Evolutionary conservation across 2,113 vertebrate genomes (phyloP).

Genomic region (Hoplias malabaricus): DNA sequence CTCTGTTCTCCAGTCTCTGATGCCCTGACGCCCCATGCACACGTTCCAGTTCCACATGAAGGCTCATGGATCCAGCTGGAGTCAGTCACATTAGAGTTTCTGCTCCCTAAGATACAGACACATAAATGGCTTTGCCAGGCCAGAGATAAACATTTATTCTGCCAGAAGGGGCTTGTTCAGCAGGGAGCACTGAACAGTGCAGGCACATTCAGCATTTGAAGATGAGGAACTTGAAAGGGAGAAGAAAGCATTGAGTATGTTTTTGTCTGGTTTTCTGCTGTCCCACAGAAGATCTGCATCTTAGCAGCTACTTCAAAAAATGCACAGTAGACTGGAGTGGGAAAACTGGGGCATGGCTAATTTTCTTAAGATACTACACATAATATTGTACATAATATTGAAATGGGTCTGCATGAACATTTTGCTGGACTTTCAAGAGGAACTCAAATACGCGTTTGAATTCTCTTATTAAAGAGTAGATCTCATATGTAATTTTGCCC

Average conservation of each 20-base stretch:
- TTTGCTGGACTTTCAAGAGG: background rate
- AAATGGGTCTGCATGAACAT: background rate
- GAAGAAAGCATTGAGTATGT: background rate
- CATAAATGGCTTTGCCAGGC: slow-evolving; percentile 54
- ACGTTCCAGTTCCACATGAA: slow-evolving; percentile 34
- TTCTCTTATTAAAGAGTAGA: background rate
- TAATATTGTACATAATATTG: slow-evolving; percentile 14
- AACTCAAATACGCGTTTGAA: background rate
- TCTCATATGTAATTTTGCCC: slow-evolving; percentile 10
- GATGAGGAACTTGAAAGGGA: background rate
- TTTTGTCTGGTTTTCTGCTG: background rate
- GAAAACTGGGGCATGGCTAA: background rate
- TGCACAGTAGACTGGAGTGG: background rate
- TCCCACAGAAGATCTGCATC: background rate
- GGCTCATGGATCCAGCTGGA: slow-evolving; percentile 53
- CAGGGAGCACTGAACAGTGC: slow-evolving; percentile 12
- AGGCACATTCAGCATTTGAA: background rate
- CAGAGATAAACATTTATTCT: slow-evolving; percentile 70
- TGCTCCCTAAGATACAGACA: slow-evolving; percentile 42
- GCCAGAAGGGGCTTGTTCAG: slow-evolving; percentile 51
- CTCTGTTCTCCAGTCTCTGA: slow-evolving; percentile 43
- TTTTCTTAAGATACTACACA: slow-evolving; percentile 4
- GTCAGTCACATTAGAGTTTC: slow-evolving; percentile 57
- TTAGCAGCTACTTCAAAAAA: background rate
- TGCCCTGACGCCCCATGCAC: background rate